Base-by-base conservation (phyloP, 2,113 vertebrate species). In the Oncorhynchus keta region DNA sequence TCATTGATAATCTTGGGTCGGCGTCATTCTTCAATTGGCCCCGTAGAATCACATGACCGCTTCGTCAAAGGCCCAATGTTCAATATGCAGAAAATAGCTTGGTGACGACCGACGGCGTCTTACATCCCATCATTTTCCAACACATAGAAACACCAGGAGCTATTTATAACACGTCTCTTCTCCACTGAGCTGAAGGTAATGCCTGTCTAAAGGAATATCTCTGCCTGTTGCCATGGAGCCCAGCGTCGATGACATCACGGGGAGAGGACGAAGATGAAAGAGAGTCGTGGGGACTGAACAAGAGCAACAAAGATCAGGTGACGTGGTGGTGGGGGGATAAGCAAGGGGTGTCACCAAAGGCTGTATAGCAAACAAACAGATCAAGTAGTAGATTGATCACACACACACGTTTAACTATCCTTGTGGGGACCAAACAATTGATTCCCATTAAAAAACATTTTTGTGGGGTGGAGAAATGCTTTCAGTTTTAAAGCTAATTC, bases 201-300 rank as follows among this genome's bases (percentile, higher is more conserved):
- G 73, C 51, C 39, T 61, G 76, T 78, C 76, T 81, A 84, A 86
- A 79, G 83, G 76, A 88, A 87, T 84, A 86, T 81, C 85, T 59
- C 76, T 14, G 74, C 65, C 76, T 18, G 93, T 94, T 94, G 91
- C 92, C 88, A 94, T 94, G 91, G 93, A 80, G 87, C 85, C 78
- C 28, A 7, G 80, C 88, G 84, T 83, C 85, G 83, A 83, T 93
- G 91, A 92, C 92, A 91, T 94, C 91, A 91, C 79, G 5, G 74
- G 64, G 80, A 62, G 59, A 75, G 68, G 48, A 48, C 57, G 66
- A 62, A 82, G 83, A 88, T 86, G 79, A 88, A 87, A 85, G 79
- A 12, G 82, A 75, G 82, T 85, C 80, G 69, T 67, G 80, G 72
- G 22, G 68, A 75, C 69, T 68, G 82, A 86, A 73, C 70, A 68